Conservation (phyloP, 2,113 vertebrate genomes). For the Elephantulus edwardii region DNA sequence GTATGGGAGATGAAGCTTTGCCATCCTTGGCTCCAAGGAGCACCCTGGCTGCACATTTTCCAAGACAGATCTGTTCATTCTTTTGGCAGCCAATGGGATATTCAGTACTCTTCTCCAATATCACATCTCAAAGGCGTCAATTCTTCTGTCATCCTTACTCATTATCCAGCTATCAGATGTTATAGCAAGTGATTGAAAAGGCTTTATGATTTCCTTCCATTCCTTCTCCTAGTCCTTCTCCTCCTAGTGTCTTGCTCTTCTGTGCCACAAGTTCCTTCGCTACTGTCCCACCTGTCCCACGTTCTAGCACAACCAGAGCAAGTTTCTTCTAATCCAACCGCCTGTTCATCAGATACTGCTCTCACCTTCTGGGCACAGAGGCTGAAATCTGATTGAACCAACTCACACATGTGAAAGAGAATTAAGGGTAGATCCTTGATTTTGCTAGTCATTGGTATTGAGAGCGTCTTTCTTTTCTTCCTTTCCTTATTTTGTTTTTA, state of each 20-base stretch:
- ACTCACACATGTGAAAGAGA: not conserved
- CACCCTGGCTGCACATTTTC: too few species aligned
- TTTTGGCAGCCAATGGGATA: too few species aligned
- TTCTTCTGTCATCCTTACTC: too few species aligned
- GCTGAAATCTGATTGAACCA: not conserved
- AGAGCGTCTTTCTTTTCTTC: not conserved
- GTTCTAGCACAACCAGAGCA: not conserved
- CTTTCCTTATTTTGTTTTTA: not conserved
- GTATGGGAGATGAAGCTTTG: too few species aligned
- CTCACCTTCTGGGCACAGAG: not conserved
- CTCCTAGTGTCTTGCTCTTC: not conserved
- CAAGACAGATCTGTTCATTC: too few species aligned
- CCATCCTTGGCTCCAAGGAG: too few species aligned
- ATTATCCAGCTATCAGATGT: too few species aligned
- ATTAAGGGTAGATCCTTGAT: not conserved
- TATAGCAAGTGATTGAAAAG: too few species aligned
- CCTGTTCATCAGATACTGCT: not conserved
- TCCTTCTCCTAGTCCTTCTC: not conserved
- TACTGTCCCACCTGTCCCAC: not conserved
- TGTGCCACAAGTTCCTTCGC: not conserved
- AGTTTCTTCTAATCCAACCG: not conserved
- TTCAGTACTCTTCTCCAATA: too few species aligned
- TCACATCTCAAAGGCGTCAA: too few species aligned
- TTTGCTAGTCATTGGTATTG: not conserved
- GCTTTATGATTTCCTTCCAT: conserved; percentile 2